Evolutionary conservation across 1,140 invertebrate genomes (phyloP).

Genomic region (Drosophila micromelanica): DNA sequence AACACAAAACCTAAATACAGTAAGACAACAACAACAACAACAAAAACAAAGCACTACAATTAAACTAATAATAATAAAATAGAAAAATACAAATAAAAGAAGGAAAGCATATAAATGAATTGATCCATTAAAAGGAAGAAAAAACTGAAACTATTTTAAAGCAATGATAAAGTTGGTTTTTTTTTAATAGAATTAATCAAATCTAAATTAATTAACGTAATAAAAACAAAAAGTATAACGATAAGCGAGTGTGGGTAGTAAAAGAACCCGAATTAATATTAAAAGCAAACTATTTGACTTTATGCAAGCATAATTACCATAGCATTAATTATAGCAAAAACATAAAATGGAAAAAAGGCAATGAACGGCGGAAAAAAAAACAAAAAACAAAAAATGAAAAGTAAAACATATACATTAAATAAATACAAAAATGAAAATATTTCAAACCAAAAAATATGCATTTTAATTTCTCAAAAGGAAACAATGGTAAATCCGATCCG

Average conservation of each 20-base stretch:
- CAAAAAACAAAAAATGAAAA: conserved; percentile 7
- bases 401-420: conserved; percentile 61
- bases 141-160: conserved; percentile 68
- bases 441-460: conserved; percentile 52
- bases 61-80: conserved; percentile 16
- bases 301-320: conserved; percentile 54
- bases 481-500: neutral
- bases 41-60: conserved; percentile 25
- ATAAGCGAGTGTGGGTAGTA: conserved; percentile 26
- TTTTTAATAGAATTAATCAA: conserved; percentile 56
- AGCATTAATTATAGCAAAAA: conserved; percentile 44
- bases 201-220: conserved; percentile 47
- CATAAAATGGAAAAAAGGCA: conserved; percentile 10
- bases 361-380: neutral
- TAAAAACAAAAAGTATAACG: conserved; percentile 32
- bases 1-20: conserved; percentile 11
- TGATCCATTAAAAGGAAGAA: conserved; percentile 28
- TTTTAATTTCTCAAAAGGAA: neutral
- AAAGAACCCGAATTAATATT: conserved; percentile 38
- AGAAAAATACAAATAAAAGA: neutral
- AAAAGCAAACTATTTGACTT: conserved; percentile 52
- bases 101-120: conserved; percentile 23
- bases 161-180: conserved; percentile 63
- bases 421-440: conserved; percentile 75
- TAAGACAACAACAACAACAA: conserved; percentile 22